Evolutionary conservation across 2,797 vertebrate species (phyloP).

Genomic region (Spheniscus humboldti): DNA sequence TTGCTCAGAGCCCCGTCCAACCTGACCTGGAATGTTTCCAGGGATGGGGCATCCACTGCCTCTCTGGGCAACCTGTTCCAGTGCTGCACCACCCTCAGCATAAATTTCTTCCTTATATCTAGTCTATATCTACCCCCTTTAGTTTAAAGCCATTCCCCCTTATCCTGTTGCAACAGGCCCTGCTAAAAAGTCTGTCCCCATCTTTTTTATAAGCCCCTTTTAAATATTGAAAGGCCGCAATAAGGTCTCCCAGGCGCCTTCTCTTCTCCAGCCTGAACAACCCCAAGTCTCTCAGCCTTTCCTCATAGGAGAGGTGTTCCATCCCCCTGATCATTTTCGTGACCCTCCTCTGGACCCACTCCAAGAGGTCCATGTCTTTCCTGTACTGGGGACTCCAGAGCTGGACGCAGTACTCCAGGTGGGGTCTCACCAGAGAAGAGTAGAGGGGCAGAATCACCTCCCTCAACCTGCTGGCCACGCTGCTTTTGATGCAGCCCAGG

Average conservation of each 20-base stretch:
- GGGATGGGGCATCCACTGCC: too few species aligned
- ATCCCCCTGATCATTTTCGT: neutral
- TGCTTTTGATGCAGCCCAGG: too few species aligned
- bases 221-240: neutral
- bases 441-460: too few species aligned
- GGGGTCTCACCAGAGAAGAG: too few species aligned
- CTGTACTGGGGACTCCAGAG: too few species aligned
- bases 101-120: neutral
- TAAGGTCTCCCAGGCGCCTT: neutral
- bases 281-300: neutral
- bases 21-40: neutral
- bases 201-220: neutral
- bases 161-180: neutral
- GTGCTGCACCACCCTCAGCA: neutral
- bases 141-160: neutral
- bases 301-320: neutral
- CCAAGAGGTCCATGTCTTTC: neutral
- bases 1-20: neutral
- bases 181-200: neutral
- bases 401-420: too few species aligned
- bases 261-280: neutral
- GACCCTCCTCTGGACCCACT: neutral
- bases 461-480: too few species aligned
- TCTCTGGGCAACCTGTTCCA: neutral
- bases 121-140: neutral